phyloP scores from a whole-genome alignment of 2,113 vertebrate genomes.

The Pampusana beccarii region DNA sequence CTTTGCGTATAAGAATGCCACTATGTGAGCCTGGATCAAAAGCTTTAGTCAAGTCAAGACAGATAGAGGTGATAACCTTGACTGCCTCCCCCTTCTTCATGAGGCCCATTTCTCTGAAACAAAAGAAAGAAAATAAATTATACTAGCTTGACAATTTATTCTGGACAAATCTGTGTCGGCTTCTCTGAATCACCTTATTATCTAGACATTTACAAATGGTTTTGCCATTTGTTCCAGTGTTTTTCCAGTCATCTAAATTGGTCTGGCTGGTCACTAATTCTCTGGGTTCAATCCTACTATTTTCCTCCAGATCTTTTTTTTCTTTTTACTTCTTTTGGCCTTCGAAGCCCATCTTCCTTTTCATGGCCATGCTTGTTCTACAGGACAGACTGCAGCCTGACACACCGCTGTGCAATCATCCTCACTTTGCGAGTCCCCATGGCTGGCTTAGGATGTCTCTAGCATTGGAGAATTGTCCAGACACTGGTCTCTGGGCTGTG shows the following conservation, averaged over 20 bases:
- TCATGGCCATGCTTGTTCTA: neutral
- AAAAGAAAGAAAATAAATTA: neutral
- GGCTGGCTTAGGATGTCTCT: neutral
- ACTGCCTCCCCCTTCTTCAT: neutral
- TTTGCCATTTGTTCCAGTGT: neutral
- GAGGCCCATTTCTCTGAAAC: neutral
- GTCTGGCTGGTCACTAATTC: neutral
- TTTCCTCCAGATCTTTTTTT: neutral
- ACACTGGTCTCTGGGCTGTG: neutral
- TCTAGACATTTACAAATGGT: neutral
- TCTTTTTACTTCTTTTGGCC: neutral
- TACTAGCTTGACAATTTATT: conserved; percentile 17
- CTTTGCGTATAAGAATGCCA: neutral
- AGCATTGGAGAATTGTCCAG: neutral
- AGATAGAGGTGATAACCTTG: conserved; percentile 1
- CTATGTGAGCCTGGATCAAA: neutral
- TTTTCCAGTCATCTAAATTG: neutral
- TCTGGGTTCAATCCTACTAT: neutral
- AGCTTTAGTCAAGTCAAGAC: conserved; percentile 15
- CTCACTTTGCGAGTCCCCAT: fast-evolving
- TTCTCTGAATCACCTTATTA: conserved; percentile 15
- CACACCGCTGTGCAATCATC: neutral
- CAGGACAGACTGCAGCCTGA: neutral
- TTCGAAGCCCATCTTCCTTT: neutral
- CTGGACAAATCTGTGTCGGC: neutral